Evolutionary conservation across 2,888 invertebrate genomes (phyloP), one percentile per base, ranked within the genome.

Genomic region (Caenorhabditis sp.): DNA sequence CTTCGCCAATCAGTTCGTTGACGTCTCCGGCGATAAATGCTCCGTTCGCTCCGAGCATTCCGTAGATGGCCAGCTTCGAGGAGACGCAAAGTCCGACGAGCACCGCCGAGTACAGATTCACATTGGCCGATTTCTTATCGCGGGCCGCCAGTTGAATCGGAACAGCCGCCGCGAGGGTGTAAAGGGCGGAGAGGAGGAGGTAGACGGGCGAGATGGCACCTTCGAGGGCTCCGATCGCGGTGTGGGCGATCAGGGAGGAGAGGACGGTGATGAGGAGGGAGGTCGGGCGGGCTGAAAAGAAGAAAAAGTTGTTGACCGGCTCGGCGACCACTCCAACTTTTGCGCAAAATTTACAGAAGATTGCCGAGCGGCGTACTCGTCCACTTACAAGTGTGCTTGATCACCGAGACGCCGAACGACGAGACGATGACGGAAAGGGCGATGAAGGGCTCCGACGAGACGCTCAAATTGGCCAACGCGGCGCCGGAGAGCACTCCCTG

Each of bases 401-500:
- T 37, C 46, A 68, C 15, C 5, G 62, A 43, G 17, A 71, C 55
- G n/a, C 24, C 46, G 8, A 62, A 71, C 5, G 71, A 61, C 2
- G 71, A 55, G 9, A 55, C 55, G 32, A 71, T 55, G 1, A 55
- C 39, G 11, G 71, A 62, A 3, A 71, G 39, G 2, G 62, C 48
- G 32, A 62, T 45, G 55, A 71, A 56, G 1, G 71, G 71, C 15
- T 71, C 71, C 7, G 62, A 22, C 2, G 41, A 17, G 17, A 71
- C 9, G 0, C 17, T 30, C 39, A 62, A 30, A 39, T 71, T 35
- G 11, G 62, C 17, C 6, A 71, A 13, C 11, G 71, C 71, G 3
- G 62, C 53, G 55, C 71, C 71, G 6, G 52, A 26, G 22, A 71
- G 48, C 4, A 71, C 13, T 55, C 71, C 71, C 22, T 71, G 71